Conservation (phyloP, 2,797 vertebrate genomes). For the Silurus lanzhouensis region DNA sequence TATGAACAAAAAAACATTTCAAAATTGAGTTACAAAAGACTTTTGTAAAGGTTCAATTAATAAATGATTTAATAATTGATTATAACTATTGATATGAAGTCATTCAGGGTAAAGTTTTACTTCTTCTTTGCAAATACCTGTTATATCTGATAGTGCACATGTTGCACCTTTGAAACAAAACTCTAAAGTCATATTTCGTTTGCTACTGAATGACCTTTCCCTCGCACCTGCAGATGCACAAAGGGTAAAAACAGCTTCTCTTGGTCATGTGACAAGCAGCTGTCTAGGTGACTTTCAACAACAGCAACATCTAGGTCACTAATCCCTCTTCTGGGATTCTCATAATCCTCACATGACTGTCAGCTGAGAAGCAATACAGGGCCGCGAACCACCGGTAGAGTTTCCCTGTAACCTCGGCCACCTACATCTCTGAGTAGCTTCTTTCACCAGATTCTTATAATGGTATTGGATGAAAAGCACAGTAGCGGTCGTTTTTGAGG, state of each 20-base stretch:
- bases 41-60: neutral
- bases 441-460: slow-evolving; percentile 19
- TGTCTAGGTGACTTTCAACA: slow-evolving; percentile 41
- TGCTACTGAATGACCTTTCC: slow-evolving; percentile 35
- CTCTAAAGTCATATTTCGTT: neutral
- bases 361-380: slow-evolving; percentile 41
- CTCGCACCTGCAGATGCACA: slow-evolving; percentile 50
- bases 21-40: neutral
- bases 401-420: slow-evolving; percentile 15
- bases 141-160: neutral
- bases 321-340: slow-evolving; percentile 49
- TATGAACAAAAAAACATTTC: no score
- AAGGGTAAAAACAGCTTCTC: slow-evolving; percentile 58
- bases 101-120: neutral
- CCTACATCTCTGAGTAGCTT: slow-evolving; percentile 24
- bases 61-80: neutral
- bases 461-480: slow-evolving; percentile 12
- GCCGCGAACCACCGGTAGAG: slow-evolving; percentile 24
- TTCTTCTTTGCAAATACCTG: neutral
- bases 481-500: neutral
- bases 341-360: slow-evolving; percentile 51
- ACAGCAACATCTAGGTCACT: slow-evolving; percentile 41
- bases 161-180: neutral
- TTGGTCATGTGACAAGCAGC: slow-evolving; percentile 40
- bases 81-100: neutral